Evolutionary conservation across 2,797 vertebrate genomes (phyloP).

Genomic region (Leuciscus waleckii): DNA sequence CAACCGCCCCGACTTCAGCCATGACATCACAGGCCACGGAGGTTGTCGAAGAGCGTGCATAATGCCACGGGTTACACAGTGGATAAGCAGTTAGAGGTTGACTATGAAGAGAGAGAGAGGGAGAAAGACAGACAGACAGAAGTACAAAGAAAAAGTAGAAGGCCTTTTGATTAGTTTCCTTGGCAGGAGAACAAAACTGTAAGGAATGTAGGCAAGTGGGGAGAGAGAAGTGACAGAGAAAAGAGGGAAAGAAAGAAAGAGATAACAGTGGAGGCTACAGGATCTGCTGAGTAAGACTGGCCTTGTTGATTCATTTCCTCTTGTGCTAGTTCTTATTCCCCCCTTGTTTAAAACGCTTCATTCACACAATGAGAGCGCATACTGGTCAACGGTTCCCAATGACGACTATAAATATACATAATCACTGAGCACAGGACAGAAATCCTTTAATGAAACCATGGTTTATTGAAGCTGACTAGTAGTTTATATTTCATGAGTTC

Average conservation of each 20-base stretch:
- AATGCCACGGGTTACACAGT: conserved; percentile 54
- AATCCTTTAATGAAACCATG: background rate
- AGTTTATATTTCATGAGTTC: background rate
- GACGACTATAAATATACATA: background rate
- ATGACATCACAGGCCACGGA: conserved; percentile 69
- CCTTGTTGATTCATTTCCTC: conserved; percentile 72
- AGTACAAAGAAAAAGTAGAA: conserved; percentile 66
- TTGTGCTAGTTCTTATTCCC: conserved; percentile 56
- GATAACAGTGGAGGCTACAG: conserved; percentile 60
- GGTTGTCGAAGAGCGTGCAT: conserved; percentile 70
- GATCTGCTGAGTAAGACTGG: conserved; percentile 72
- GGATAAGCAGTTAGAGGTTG: conserved; percentile 33
- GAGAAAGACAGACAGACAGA: conserved; percentile 64
- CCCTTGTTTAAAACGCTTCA: conserved; percentile 4
- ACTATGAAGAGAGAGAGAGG: conserved; percentile 31
- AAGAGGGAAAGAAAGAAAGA: conserved; percentile 58
- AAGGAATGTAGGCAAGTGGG: conserved; percentile 85
- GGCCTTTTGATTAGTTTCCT: conserved; percentile 86
- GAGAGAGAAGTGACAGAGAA: conserved; percentile 78
- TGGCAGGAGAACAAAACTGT: conserved; percentile 90
- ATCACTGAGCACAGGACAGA: background rate
- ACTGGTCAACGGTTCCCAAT: background rate
- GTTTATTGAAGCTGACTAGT: background rate
- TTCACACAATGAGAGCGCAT: background rate
- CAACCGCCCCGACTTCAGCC: conserved; percentile 62